phyloP scores from a whole-genome alignment of 2,113 vertebrate species.

The Trematomus loennbergii region DNA sequence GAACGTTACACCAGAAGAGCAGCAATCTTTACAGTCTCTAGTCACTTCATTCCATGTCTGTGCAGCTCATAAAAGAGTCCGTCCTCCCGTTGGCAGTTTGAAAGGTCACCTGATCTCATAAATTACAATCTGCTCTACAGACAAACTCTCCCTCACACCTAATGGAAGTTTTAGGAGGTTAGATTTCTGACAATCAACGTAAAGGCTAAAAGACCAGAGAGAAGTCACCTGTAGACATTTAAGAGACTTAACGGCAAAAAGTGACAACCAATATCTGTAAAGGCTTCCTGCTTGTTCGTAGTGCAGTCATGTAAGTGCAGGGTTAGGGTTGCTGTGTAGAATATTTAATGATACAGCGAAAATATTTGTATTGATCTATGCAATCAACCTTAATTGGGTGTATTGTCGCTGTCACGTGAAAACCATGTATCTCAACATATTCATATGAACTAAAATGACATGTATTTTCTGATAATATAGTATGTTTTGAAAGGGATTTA shows the following conservation, averaged over 20 bases:
- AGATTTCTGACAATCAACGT: constrained; percentile 60
- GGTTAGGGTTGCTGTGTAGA: not conserved
- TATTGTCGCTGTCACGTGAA: not conserved
- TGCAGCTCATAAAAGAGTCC: constrained; percentile 40
- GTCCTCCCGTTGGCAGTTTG: constrained; percentile 45
- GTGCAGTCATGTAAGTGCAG: not conserved
- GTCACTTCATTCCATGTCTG: constrained; percentile 23
- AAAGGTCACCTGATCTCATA: constrained; percentile 75
- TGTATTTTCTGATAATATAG: not conserved
- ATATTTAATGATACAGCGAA: not conserved
- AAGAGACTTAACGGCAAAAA: constrained; percentile 6
- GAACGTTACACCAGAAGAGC: constrained; percentile 12
- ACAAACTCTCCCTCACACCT: constrained; percentile 63
- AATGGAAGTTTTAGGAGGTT: constrained; percentile 69
- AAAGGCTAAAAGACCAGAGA: constrained; percentile 50
- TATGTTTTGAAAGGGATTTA: not conserved
- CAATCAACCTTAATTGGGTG: not conserved
- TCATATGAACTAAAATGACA: not conserved
- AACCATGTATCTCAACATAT: not conserved
- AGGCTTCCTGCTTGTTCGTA: not conserved
- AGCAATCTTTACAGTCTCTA: not conserved
- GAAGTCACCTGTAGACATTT: constrained; percentile 37
- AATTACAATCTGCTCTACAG: constrained; percentile 61
- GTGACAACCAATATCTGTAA: constrained; percentile 31
- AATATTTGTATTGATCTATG: not conserved